Evolutionary conservation across 2,113 vertebrate species (phyloP), one percentile per base, ranked within the genome.

Genomic region (Sula dactylatra): DNA sequence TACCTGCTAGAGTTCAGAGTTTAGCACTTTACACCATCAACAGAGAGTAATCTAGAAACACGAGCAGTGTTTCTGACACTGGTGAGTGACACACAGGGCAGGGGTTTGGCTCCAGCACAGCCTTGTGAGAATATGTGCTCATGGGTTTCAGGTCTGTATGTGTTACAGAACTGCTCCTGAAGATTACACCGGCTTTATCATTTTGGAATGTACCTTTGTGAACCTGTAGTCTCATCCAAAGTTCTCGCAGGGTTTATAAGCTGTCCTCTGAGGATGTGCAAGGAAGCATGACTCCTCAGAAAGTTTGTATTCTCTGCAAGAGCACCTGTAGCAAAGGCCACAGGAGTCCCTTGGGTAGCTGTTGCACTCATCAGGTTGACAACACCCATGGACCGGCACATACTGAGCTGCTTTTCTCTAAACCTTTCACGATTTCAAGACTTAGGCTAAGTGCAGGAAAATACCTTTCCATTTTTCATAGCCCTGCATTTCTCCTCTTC

Each of bases 371-470:
- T 36, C 64, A 52, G n/a, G 16, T 5, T 56, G n/a, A 32, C 29
- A 58, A 3, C 0, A 4, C 1, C 38, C 17, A 10, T 0, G 2
- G 32, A 42, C 9, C n/a, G 45, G 32, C 12, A 25, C 19, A 32
- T 8, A 21, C 27, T 9, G 49, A 80, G 40, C 14, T 72, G 34
- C 52, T 93, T 65, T 27, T 42, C 22, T 74, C 6, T 36, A 66
- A 7, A 88, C 11, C 29, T 69, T 27, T 40, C 32, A 31, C 2
- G 10, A 40, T 49, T 66, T 73, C 69, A n/a, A 6, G 19, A 38
- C 7, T 72, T 65, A 36, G 0, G 0, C 5, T 25, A 55, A 38
- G 14, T 5, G 11, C 12, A n/a, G 25, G 59, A 66, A 86, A 92
- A 45, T 21, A 81, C n/a, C 36, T 29, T 44, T 16, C 27, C 2